A percentile compares a stretch with the other conserved stretches of the same genome.
Evolutionary conservation across 2,888 invertebrate genomes (phyloP).

Genomic region (Chrysodeixis includens): DNA sequence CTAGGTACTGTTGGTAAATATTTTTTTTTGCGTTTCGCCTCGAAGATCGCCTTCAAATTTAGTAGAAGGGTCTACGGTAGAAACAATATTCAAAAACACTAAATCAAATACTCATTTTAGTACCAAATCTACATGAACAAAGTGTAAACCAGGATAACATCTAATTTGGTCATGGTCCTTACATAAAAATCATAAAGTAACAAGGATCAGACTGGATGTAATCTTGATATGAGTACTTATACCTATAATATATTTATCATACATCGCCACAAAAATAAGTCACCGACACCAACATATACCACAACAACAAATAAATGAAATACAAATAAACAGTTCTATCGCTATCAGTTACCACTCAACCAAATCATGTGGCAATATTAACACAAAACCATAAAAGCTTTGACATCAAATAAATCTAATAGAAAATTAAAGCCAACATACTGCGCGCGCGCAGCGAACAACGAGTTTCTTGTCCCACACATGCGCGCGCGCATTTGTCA

Average conservation of each 20-base stretch:
- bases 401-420: constrained; percentile 61
- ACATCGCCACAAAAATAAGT: neutral
- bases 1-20: too few relatives aligned
- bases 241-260: constrained; percentile 7
- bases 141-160: too few relatives aligned
- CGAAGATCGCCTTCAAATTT: too few relatives aligned
- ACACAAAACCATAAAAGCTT: constrained; percentile 51
- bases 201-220: too few relatives aligned
- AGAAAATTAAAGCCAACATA: constrained; percentile 59
- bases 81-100: too few relatives aligned
- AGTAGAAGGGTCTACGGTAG: too few relatives aligned
- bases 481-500: constrained; percentile 41
- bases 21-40: too few relatives aligned
- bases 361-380: constrained; percentile 43
- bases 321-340: constrained; percentile 24
- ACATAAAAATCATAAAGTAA: too few relatives aligned
- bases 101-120: too few relatives aligned
- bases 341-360: constrained; percentile 27
- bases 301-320: neutral
- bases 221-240: too few relatives aligned
- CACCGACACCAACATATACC: neutral
- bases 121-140: too few relatives aligned
- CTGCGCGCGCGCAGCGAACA: constrained; percentile 54
- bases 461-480: constrained; percentile 60
- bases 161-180: too few relatives aligned